phyloP scores from a whole-genome alignment of 2,797 vertebrate species.

The Phoebastria nigripes region DNA sequence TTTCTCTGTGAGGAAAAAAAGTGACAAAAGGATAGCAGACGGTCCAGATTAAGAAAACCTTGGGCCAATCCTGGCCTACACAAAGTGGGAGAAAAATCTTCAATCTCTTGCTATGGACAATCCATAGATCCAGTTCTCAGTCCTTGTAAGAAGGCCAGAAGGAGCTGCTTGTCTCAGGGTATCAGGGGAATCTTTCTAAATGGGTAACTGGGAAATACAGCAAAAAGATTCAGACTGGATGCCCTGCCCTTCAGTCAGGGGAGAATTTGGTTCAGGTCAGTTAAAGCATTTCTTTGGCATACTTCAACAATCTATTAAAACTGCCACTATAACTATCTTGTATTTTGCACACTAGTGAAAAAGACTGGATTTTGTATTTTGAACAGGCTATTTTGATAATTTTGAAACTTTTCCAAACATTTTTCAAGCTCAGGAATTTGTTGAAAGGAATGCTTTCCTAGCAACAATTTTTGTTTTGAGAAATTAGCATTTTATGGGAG shows the following conservation, averaged over 20 bases:
- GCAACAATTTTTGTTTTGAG: not conserved
- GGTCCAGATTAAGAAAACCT: not conserved
- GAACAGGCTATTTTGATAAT: not conserved
- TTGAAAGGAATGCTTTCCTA: not conserved
- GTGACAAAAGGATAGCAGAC: not conserved
- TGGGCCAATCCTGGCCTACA: not conserved
- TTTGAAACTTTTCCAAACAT: not conserved
- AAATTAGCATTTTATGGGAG: not conserved
- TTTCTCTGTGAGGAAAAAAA: not conserved
- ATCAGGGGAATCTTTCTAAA: not conserved
- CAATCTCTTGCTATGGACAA: not conserved
- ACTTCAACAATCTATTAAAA: not conserved
- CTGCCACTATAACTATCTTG: not conserved
- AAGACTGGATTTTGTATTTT: not conserved
- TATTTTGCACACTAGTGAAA: not conserved
- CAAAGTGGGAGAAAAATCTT: not conserved
- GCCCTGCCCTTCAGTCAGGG: rapidly evolving
- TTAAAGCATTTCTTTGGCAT: not conserved
- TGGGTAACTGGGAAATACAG: not conserved
- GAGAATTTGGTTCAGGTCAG: not conserved
- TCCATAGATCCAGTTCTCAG: not conserved
- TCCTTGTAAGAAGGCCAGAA: not conserved
- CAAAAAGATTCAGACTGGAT: not conserved
- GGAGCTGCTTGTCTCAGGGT: not conserved
- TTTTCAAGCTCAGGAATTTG: not conserved